Conservation (phyloP, 2,797 vertebrate species). For the Neopelma chrysocephalum region DNA sequence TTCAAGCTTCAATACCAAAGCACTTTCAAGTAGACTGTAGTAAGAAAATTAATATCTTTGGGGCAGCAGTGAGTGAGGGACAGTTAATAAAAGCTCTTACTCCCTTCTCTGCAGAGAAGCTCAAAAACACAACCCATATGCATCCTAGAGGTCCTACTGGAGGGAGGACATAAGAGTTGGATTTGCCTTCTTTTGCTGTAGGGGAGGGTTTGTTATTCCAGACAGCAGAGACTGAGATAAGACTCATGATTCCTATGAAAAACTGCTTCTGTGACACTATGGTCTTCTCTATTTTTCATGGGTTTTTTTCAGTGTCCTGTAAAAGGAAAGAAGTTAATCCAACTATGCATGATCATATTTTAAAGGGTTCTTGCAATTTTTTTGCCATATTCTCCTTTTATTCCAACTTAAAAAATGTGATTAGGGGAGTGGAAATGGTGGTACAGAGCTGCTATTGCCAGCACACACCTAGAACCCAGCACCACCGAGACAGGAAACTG, state of each 20-base stretch:
- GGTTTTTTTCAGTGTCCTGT: not conserved
- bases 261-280: not conserved
- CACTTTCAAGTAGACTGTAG: not conserved
- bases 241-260: not conserved
- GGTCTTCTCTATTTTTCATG: not conserved
- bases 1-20: not conserved
- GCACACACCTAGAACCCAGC: not conserved
- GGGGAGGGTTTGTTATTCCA: not conserved
- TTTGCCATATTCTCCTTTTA: not conserved
- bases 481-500: not conserved
- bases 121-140: not conserved
- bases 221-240: not conserved
- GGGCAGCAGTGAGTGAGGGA: not conserved
- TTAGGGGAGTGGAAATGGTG: not conserved
- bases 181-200: not conserved
- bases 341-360: not conserved
- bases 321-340: not conserved
- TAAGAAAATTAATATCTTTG: not conserved
- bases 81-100: not conserved
- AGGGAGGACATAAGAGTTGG: not conserved
- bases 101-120: not conserved
- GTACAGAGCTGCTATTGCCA: not conserved
- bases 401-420: not conserved
- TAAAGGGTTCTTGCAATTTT: not conserved
- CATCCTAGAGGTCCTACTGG: not conserved